These are phyloP conservation scores for Stenichneumon culpator DNA, from an alignment of 2,888 invertebrate species.

Conservation along the genomic window DNA sequence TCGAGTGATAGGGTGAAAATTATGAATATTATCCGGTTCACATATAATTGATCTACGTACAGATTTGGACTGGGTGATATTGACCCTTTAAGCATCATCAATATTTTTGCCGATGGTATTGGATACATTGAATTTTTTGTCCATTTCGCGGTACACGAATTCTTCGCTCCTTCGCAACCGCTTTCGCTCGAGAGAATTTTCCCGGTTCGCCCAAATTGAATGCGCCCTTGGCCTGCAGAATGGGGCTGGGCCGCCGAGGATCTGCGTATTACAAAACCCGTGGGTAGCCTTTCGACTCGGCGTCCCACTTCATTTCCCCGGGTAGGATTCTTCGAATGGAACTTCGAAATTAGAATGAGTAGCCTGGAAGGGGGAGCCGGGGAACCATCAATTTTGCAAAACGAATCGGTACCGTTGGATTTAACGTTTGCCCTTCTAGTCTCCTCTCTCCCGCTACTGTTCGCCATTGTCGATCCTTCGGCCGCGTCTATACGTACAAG, in stretches of 20 bases:
- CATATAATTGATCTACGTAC: neutral
- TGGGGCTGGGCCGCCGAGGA: conserved; percentile 20
- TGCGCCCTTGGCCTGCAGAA: conserved; percentile 4
- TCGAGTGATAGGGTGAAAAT: neutral
- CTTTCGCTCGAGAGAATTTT: conserved; percentile 18
- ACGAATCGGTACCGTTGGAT: conserved; percentile 52
- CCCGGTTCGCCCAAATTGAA: conserved; percentile 50
- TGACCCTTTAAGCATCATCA: neutral
- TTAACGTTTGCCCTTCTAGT: neutral
- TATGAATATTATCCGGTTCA: neutral
- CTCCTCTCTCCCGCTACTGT: neutral
- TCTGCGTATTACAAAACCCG: neutral
- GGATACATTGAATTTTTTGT: neutral
- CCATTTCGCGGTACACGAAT: neutral
- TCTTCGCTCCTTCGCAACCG: neutral
- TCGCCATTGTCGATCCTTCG: conserved; percentile 18
- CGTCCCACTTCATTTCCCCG: conserved; percentile 18
- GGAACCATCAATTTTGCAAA: conserved; percentile 73
- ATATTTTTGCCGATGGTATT: neutral
- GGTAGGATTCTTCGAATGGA: conserved; percentile 34
- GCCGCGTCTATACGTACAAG: neutral
- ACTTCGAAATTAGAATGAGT: conserved; percentile 47
- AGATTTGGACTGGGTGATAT: neutral
- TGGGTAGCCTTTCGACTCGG: conserved; percentile 1
- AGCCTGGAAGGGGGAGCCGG: conserved; percentile 6